phyloP scores from a whole-genome alignment of 2,797 vertebrate genomes.

The Galago senegalensis region DNA sequence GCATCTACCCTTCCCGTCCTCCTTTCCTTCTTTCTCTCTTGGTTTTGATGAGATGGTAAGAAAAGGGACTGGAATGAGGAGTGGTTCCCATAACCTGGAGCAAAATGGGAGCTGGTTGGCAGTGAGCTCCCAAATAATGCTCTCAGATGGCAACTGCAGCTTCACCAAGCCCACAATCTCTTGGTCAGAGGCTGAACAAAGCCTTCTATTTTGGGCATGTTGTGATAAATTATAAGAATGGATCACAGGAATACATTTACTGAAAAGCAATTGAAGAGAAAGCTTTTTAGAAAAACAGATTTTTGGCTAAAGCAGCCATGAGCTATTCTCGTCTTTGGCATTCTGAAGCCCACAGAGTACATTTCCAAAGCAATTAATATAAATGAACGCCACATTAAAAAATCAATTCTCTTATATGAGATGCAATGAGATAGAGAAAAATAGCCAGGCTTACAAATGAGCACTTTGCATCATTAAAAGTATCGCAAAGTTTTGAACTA shows the following conservation, averaged over 20 bases:
- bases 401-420: slow-evolving; percentile 51
- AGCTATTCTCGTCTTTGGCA: slow-evolving; percentile 74
- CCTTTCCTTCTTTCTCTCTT: not conserved
- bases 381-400: slow-evolving; percentile 57
- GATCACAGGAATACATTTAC: slow-evolving; percentile 73
- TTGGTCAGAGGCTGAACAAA: slow-evolving; percentile 59
- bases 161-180: slow-evolving; percentile 36
- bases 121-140: not conserved
- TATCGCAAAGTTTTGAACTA: slow-evolving; percentile 30
- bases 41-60: not conserved
- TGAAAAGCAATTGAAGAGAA: slow-evolving; percentile 78
- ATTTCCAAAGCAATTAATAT: slow-evolving; percentile 78
- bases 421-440: slow-evolving; percentile 36
- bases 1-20: not conserved
- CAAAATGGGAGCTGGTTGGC: not conserved
- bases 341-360: slow-evolving; percentile 50
- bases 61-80: not conserved
- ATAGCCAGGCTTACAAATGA: slow-evolving; percentile 57
- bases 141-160: slow-evolving; percentile 30
- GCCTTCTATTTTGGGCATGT: slow-evolving; percentile 64
- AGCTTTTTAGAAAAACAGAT: slow-evolving; percentile 73
- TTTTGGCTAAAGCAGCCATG: slow-evolving; percentile 60
- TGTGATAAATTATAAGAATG: slow-evolving; percentile 76
- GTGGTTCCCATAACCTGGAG: not conserved
- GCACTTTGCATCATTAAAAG: slow-evolving; percentile 3